Base-by-base conservation (phyloP, 2,888 invertebrate species). In the Lasioglossum marginatum region DNA sequence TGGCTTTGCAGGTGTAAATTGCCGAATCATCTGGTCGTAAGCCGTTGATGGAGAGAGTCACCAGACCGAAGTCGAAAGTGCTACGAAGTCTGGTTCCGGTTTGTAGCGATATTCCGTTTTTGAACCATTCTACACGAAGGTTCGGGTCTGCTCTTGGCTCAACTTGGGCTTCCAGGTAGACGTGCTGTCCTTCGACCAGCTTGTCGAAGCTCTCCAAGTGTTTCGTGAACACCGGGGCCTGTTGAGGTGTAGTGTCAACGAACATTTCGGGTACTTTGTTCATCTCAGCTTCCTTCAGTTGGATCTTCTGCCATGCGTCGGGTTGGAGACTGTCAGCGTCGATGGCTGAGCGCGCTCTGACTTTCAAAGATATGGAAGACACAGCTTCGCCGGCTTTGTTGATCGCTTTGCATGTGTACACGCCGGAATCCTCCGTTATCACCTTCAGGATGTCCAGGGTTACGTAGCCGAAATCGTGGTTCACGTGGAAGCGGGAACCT, bases 1-100 rank as follows among this genome's bases (percentile, higher is more conserved):
- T 98, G 0, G 99, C 99, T 95, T 98, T 98, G 96, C 99, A 99
- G 2, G 98, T 98, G 94, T 99, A 99, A 91, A 99, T 97, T 10
- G 99, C 99, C 4, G 98, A 98, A 95, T 99, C 99, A 92, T 99
- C 98, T 75, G 97, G 97, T 91, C 99, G 97, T 70, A 99, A 94
- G 4, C 98, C 97, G 93, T 98, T 98, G 85, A 99, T 97, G 27
- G 99, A 98, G 45, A 99, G 95, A 0, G 99, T 98, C 0, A 99
- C 99, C 85, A 99, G 96, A 74, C 99, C 99, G 95, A 99, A 99
- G 95, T 99, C 99, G 93, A 99, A 98, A 43, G 98, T 98, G 91
- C 99, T 99, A 93, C 98, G 97, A 87, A 99, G 96, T 91, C 99
- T 97, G 57, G 99, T 97, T 90, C 98, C 98, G 84, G 98, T 98